phyloP scores from a whole-genome alignment of 2,113 vertebrate species.

The Uropsilus gracilis region DNA sequence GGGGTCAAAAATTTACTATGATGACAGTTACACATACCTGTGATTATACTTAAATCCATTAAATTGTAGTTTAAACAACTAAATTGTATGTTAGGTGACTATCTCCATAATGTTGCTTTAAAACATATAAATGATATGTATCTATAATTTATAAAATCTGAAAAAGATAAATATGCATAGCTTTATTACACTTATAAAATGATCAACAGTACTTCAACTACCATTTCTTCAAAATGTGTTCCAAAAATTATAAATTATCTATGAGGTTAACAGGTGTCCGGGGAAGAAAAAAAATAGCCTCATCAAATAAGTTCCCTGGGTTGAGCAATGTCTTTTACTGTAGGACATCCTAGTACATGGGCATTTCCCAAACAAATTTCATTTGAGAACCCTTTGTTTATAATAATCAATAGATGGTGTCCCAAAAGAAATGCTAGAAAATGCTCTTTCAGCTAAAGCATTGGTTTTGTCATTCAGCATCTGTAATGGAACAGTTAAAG shows the following conservation, averaged over 20 bases:
- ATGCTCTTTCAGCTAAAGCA: neutral
- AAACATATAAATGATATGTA: neutral
- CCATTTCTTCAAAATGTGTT: neutral
- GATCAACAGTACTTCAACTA: neutral
- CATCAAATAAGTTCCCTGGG: neutral
- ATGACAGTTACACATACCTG: neutral
- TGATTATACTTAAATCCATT: neutral
- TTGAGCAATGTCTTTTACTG: neutral
- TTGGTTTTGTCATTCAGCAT: neutral
- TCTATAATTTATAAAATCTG: neutral
- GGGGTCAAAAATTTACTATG: neutral
- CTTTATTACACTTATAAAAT: neutral
- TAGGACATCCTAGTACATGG: neutral
- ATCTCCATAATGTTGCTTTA: neutral
- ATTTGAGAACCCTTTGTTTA: neutral
- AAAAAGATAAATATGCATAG: neutral
- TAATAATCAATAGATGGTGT: neutral
- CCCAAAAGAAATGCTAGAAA: neutral
- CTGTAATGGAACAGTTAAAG: neutral
- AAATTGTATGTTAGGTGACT: neutral
- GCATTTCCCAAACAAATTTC: neutral
- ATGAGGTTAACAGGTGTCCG: neutral
- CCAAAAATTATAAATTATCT: neutral
- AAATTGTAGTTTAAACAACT: neutral
- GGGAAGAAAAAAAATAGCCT: neutral